A percentile compares a stretch with the other conserved stretches of the same genome.
Conservation (phyloP, 2,113 vertebrate species). For the Pheucticus melanocephalus region DNA sequence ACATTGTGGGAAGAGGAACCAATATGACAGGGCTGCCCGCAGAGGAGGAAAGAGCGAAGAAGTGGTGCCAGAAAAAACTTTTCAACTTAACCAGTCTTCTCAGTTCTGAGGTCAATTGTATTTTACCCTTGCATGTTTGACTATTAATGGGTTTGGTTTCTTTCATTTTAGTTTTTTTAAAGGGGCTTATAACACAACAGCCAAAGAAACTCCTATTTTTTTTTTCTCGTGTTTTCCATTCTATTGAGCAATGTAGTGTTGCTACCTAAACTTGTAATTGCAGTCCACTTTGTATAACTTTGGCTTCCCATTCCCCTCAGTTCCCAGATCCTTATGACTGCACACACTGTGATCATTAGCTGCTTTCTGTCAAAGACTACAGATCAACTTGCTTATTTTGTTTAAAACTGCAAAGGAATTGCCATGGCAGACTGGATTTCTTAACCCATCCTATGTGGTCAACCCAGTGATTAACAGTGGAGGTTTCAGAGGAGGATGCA, state of each 20-base stretch:
- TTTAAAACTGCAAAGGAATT: not conserved
- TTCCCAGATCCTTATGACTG: not conserved
- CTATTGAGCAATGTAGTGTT: not conserved
- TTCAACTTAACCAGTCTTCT: not conserved
- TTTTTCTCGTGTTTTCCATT: not conserved
- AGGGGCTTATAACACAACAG: not conserved
- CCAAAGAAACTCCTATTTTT: not conserved
- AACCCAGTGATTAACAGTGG: not conserved
- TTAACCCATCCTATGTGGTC: not conserved
- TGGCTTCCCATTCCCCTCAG: not conserved
- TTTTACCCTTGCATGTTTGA: not conserved
- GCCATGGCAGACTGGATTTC: not conserved
- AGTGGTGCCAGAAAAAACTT: not conserved
- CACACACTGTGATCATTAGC: not conserved
- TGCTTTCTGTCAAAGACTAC: not conserved
- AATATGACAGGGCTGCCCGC: not conserved
- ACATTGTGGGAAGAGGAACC: not conserved
- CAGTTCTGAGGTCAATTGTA: not conserved
- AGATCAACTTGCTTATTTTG: not conserved
- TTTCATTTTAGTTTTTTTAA: not conserved
- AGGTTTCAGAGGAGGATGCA: not conserved
- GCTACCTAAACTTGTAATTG: not conserved
- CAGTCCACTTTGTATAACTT: not conserved
- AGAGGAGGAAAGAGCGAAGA: not conserved
- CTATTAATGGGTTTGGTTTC: not conserved